Evolutionary conservation across 2,797 vertebrate genomes (phyloP).

Genomic region (Spatula versicolor): DNA sequence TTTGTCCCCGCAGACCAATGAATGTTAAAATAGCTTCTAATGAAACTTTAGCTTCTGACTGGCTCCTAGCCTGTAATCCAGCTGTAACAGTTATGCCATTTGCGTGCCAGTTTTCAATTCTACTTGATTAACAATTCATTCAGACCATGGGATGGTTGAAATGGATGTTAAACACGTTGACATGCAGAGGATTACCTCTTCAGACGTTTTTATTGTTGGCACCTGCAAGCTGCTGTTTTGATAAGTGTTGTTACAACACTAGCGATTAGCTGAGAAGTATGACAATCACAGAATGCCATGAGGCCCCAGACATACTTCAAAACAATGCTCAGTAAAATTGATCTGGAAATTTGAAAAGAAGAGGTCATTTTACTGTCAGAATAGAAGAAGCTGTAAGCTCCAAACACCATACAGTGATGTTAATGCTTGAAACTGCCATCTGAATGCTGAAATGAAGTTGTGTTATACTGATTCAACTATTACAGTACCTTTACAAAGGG

Average conservation of each 20-base stretch:
- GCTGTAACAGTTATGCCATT: not conserved
- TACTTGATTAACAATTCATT: slow-evolving; percentile 37
- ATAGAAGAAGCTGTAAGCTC: not conserved
- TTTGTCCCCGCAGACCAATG: slow-evolving; percentile 31
- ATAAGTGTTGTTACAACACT: not conserved
- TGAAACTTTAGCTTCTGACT: slow-evolving; percentile 53
- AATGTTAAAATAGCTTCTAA: slow-evolving; percentile 42
- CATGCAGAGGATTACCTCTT: not conserved
- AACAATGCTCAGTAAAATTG: not conserved
- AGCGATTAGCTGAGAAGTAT: not conserved
- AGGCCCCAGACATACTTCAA: not conserved
- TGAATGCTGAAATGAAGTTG: not conserved
- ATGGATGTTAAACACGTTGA: not conserved
- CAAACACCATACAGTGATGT: not conserved
- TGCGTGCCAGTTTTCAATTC: slow-evolving; percentile 28
- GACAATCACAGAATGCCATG: not conserved
- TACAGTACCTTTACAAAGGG: not conserved
- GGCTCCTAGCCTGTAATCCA: not conserved
- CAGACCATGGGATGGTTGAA: not conserved
- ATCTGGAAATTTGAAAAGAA: not conserved
- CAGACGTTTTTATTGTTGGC: not conserved
- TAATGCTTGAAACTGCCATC: not conserved
- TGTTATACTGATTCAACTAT: not conserved
- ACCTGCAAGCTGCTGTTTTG: not conserved
- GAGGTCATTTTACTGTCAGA: not conserved